phyloP scores from a whole-genome alignment of 2,888 invertebrate genomes.

The Chromoteleia sp. region DNA sequence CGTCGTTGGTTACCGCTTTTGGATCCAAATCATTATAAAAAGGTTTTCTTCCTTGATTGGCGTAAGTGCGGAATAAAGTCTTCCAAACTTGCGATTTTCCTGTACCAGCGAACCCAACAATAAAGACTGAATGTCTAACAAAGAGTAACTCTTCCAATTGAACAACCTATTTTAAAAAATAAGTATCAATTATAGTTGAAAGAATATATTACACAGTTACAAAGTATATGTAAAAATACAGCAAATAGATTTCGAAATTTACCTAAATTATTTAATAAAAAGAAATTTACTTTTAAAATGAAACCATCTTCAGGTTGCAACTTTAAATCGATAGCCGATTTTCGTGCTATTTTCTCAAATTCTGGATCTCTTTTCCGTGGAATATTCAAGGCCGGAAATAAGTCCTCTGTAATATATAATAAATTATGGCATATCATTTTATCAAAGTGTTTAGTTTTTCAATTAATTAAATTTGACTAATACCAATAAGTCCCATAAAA shows the following conservation, averaged over 20 bases:
- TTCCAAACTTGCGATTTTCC: constrained; percentile 98
- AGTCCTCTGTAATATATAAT: constrained; percentile 85
- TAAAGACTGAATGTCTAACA: constrained; percentile 97
- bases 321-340: constrained; percentile 92
- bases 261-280: constrained; percentile 4
- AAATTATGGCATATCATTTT: constrained; percentile 7
- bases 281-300: constrained; percentile 88
- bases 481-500: constrained; percentile 96
- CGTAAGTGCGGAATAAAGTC: constrained; percentile 93
- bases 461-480: not conserved
- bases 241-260: constrained; percentile 9
- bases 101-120: constrained; percentile 94
- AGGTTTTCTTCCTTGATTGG: constrained; percentile 92
- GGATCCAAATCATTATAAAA: constrained; percentile 96
- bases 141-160: constrained; percentile 97
- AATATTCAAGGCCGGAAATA: constrained; percentile 96
- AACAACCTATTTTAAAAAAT: constrained; percentile 88
- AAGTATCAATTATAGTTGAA: not conserved
- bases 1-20: constrained; percentile 98
- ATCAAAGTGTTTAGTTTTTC: too few relatives aligned
- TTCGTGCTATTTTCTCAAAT: constrained; percentile 92
- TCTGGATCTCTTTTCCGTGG: constrained; percentile 94
- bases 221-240: too few relatives aligned
- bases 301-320: constrained; percentile 97
- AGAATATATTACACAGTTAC: too few relatives aligned